Base-by-base conservation (phyloP, 2,888 invertebrate genomes). In the Drosophila anomalata region DNA sequence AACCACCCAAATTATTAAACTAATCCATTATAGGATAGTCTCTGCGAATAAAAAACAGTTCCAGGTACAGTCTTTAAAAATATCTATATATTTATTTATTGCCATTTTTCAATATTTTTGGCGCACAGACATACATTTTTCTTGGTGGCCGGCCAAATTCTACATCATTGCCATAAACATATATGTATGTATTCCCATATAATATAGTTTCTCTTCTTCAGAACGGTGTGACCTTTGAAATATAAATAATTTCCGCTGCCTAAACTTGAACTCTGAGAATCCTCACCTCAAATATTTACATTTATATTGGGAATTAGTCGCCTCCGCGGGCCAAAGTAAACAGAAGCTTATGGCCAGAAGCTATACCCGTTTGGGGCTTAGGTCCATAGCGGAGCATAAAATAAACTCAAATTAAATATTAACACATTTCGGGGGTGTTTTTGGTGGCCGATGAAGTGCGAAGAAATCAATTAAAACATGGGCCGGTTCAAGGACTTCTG, bases 121-220 rank as follows among this genome's bases (percentile, higher is more conserved):
- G 20, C 41, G 11, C 9, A 50, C 50, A 69, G 39, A 54, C 31
- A 52, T 36, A 66, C 54, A 48, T 44, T 62, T 62, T 75, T 73
- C 50, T 82, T 82, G 82, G 82, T 80, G 50, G 42, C n/a, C 63
- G 65, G 83, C 86, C 82, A 82, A 82, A 65, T 78, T 73, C 14
- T 44, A 58, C 46, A 55, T 66, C 48, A 47, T 46, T 42, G 20
- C 29, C 52, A 52, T 46, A 41, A 31, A 11, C 31, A 53, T 63
- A 26, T 39, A 53, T 44, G 24, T 39, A 29, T 69, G 24, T 39
- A 29, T 69, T 53, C 77, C n/a, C 31, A 47, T 63, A 54, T 33
- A 63, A 46, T 72, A 55, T 63, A 51, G 41, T 52, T 48, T n/a
- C 29, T 63, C 29, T 63, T 46, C 56, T 69, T 39, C 12, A 59